Conservation (phyloP, 2,797 vertebrate species). For the Nannoperca obscura region DNA sequence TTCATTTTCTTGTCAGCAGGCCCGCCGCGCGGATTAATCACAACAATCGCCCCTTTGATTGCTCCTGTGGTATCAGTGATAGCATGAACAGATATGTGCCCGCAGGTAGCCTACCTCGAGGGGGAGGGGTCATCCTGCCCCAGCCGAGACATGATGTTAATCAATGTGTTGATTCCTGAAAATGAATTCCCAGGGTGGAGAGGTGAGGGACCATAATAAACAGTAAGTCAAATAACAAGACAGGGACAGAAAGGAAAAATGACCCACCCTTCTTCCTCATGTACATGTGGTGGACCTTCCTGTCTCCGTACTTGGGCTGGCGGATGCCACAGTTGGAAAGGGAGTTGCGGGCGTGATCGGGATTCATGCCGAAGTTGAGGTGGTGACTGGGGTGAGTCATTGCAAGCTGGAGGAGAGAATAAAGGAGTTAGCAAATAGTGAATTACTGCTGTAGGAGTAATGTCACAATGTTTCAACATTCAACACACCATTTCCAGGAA, state of each 20-base stretch:
- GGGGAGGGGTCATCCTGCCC: slow-evolving; percentile 98
- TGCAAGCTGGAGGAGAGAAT: slow-evolving; percentile 86
- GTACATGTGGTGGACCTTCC: slow-evolving; percentile 99
- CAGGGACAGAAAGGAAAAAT: not conserved
- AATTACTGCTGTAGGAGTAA: not conserved
- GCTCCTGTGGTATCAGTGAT: slow-evolving; percentile 70
- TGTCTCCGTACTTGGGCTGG: slow-evolving; percentile 97
- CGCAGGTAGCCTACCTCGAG: slow-evolving; percentile 89
- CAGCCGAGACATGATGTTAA: slow-evolving; percentile 99
- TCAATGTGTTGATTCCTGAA: slow-evolving; percentile 97
- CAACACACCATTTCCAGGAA: not conserved
- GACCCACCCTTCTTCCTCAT: slow-evolving; percentile 96
- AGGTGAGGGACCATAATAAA: not conserved
- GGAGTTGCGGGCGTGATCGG: slow-evolving; percentile 97
- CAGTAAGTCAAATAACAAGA: not conserved
- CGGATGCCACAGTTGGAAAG: slow-evolving; percentile 98
- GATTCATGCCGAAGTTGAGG: slow-evolving; percentile 99
- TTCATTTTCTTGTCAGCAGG: slow-evolving; percentile 81
- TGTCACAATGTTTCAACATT: not conserved
- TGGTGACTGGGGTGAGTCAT: slow-evolving; percentile 99
- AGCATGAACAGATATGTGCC: slow-evolving; percentile 62
- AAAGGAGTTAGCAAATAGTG: not conserved
- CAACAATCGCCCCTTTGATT: slow-evolving; percentile 62
- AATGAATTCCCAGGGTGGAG: not conserved
- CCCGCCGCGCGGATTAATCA: slow-evolving; percentile 76